These are phyloP conservation scores for Diplogasteroides magnus DNA, from an alignment of 1,140 invertebrate species.

Conservation along the genomic window DNA sequence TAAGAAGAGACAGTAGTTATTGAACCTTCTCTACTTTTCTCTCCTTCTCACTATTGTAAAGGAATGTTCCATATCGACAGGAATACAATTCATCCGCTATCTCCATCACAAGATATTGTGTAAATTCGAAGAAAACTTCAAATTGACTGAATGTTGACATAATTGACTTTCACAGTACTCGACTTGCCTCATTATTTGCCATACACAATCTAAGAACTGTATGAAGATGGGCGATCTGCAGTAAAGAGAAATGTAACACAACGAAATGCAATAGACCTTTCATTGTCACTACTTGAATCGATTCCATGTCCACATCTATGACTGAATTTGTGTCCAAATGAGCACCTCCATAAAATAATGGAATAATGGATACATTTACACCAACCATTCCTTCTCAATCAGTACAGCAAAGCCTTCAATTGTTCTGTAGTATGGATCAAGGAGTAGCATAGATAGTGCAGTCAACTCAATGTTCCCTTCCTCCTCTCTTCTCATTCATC, in stretches of 20 bases:
- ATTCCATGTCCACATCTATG: constrained; percentile 63
- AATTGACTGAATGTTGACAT: constrained; percentile 66
- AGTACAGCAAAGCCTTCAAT: constrained; percentile 89
- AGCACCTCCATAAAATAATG: constrained; percentile 62
- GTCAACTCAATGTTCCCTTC: no score
- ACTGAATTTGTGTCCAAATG: constrained; percentile 97
- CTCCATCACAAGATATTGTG: constrained; percentile 87
- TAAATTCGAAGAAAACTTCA: constrained; percentile 96
- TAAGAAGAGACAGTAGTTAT: background rate
- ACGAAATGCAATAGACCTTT: background rate
- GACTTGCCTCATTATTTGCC: constrained; percentile 71
- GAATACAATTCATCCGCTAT: constrained; percentile 95
- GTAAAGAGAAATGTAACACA: constrained; percentile 54
- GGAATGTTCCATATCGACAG: constrained; percentile 94
- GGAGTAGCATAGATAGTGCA: constrained; percentile 80
- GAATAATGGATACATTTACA: no score
- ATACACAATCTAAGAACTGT: constrained; percentile 97
- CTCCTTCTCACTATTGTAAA: constrained; percentile 71
- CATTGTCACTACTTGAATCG: constrained; percentile 58
- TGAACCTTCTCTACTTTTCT: constrained; percentile 58
- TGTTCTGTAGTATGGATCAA: constrained; percentile 89
- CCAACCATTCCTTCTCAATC: constrained; percentile 93
- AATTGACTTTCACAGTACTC: background rate
- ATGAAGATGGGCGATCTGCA: constrained; percentile 96
- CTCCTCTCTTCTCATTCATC: no score